Evolutionary conservation across 2,113 vertebrate genomes (phyloP).

Genomic region (Aleadryas rufinucha): DNA sequence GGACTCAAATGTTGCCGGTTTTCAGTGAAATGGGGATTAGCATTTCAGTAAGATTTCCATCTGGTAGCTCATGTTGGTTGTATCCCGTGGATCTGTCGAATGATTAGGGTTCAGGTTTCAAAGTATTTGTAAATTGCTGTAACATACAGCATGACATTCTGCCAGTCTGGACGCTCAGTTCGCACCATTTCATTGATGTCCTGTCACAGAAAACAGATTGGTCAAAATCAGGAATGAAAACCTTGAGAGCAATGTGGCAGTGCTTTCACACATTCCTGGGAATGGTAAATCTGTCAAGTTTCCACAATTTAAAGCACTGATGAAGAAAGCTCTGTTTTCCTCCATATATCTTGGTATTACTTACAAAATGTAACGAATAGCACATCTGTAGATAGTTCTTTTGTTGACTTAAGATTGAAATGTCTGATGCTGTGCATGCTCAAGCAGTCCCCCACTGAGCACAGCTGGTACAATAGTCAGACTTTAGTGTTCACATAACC

Average conservation of each 20-base stretch:
- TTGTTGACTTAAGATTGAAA: neutral
- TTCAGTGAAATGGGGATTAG: conserved; percentile 34
- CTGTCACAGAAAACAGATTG: conserved; percentile 67
- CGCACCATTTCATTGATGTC: conserved; percentile 96
- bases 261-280: neutral
- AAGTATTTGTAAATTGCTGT: conserved; percentile 99
- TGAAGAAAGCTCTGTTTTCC: neutral
- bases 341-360: neutral
- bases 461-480: neutral
- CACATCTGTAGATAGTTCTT: neutral
- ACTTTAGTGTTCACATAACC: neutral
- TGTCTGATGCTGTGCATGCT: neutral
- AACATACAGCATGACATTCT: conserved; percentile 95
- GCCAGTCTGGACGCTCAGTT: conserved; percentile 94
- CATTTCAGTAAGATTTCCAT: conserved; percentile 2
- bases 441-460: neutral
- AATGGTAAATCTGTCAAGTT: neutral
- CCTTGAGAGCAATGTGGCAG: neutral
- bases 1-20: conserved; percentile 45
- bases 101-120: conserved; percentile 83
- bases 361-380: neutral
- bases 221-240: neutral
- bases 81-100: neutral
- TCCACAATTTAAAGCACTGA: neutral
- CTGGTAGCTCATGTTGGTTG: neutral